Base-by-base conservation (phyloP, 1,140 invertebrate species). In the Drosophila pruinosa region DNA sequence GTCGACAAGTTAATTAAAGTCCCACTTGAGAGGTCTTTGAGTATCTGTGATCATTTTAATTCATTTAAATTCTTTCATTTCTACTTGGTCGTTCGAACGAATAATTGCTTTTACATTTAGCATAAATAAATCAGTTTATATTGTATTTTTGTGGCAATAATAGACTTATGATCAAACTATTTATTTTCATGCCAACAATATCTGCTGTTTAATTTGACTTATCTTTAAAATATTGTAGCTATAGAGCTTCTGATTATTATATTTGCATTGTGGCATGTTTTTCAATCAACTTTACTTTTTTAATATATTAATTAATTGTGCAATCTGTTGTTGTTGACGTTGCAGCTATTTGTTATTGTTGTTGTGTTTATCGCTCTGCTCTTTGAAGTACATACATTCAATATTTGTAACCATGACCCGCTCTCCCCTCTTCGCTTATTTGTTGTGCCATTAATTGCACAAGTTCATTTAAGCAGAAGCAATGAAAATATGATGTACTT, bases 381-480 rank as follows among this genome's bases (percentile, higher is more conserved):
- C 64, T 73, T 77, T 80, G 64, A 80, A 85, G 81, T 74, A 73
- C 80, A 80, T 74, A 73, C 80, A 80, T 76, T 59, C 36, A 70
- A 86, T 70, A 62, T 68, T 67, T 77, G 56, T 64, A 77, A 62
- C 73, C 73, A 80, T 59, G 68, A 61, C 61, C 64, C 65, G 57
- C 50, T 34, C 53, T 3, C 17, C 4, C 38, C 36, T 56, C 8
- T 24, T 19, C 7, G 8, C 19, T 28, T 50, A 21, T 52, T 64
- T 77, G 54, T 67, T 83, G 52, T 68, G 58, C 48, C 52, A 50
- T 74, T 67, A 53, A 80, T 74, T 81, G 80, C 67, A 77, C 68
- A 73, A 68, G 77, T 88, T 77, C 81, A 81, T 81, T 86, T 86
- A 88, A 88, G 73, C 77, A 86, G 82, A 86, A 86, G 77, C 81